phyloP scores from a whole-genome alignment of 2,888 invertebrate species.

The Deladenus siricidicola region DNA sequence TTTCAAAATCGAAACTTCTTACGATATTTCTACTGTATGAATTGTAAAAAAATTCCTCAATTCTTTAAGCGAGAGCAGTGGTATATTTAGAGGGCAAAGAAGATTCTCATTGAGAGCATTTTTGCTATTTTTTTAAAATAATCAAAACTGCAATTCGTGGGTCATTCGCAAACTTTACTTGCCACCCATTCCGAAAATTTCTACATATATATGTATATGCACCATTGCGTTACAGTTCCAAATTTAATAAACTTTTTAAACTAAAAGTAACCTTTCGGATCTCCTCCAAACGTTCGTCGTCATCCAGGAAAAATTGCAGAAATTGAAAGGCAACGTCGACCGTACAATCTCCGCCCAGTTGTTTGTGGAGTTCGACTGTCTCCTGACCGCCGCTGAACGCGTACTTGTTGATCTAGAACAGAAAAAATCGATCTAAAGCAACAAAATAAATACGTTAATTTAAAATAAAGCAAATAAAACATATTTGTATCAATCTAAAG shows the following conservation, averaged over 20 bases:
- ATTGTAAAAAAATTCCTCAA: no score
- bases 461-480: background rate
- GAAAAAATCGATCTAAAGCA: background rate
- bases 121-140: no score
- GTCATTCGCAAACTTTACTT: no score
- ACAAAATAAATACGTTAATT: no score
- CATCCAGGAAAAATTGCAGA: constrained; percentile 84
- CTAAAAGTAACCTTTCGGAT: constrained; percentile 61
- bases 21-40: no score
- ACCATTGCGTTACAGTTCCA: background rate
- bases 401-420: constrained; percentile 71
- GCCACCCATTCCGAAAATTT: no score
- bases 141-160: no score
- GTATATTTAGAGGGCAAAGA: no score
- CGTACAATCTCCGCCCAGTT: constrained; percentile 80
- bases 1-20: no score
- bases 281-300: constrained; percentile 74
- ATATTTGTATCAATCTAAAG: background rate
- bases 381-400: constrained; percentile 93
- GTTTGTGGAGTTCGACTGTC: constrained; percentile 80
- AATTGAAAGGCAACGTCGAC: constrained; percentile 92
- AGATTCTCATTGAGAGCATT: no score
- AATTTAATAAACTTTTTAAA: background rate
- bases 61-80: no score
- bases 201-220: no score